Evolutionary conservation across 2,888 invertebrate genomes (phyloP).

Genomic region (Subacronicta megacephala): DNA sequence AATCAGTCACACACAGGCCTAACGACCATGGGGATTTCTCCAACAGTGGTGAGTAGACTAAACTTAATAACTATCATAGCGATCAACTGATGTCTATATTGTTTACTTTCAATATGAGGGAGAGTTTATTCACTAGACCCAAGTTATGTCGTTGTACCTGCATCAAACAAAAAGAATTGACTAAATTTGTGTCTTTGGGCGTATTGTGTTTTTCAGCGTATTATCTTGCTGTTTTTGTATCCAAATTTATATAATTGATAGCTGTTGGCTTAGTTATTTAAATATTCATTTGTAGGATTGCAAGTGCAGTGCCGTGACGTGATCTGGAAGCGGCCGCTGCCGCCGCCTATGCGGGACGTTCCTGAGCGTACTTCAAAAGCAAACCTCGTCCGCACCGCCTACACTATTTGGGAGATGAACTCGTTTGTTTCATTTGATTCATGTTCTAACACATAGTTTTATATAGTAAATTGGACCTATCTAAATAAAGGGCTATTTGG

Average conservation of each 20-base stretch:
- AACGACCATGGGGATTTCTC: constrained; percentile 61
- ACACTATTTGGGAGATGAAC: constrained; percentile 66
- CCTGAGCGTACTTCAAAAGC: constrained; percentile 57
- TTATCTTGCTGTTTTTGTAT: no score
- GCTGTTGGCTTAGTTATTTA: no score
- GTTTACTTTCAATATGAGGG: no score
- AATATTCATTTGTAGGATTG: constrained; percentile 51
- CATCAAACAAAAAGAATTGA: no score
- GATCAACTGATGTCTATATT: no score
- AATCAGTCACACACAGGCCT: constrained; percentile 64
- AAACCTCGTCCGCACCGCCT: constrained; percentile 59
- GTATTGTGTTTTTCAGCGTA: no score
- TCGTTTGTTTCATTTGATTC: constrained; percentile 57
- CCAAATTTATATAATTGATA: no score
- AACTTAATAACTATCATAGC: neutral
- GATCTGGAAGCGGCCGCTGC: constrained; percentile 63
- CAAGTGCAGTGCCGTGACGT: constrained; percentile 69
- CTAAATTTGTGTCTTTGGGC: no score
- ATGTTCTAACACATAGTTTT: neutral
- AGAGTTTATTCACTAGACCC: no score
- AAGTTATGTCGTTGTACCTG: no score
- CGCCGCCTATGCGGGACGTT: constrained; percentile 35
- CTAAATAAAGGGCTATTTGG: no score
- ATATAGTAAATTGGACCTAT: no score
- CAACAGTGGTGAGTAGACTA: constrained; percentile 68